Percentiles rank a stretch among this genome's conserved stretches.
Conservation (phyloP, 2,113 vertebrate species). For the Piprites chloris region DNA sequence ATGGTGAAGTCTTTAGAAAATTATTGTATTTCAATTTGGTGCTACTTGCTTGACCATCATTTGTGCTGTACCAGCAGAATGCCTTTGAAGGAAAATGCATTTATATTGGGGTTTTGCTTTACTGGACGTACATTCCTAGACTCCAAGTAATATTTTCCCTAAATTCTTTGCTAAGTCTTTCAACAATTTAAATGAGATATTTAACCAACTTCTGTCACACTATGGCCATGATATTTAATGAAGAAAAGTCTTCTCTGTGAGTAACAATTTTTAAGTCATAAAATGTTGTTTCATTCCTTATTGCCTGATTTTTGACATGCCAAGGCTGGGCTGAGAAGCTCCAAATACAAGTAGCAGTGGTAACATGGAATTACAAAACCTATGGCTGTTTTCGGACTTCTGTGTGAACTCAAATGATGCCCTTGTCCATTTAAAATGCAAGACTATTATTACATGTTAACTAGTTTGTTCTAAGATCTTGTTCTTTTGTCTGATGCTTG, state of each 20-base stretch:
- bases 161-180: background rate
- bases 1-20: background rate
- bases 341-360: background rate
- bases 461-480: background rate
- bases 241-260: background rate
- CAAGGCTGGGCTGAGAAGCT: background rate
- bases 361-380: background rate
- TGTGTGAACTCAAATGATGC: background rate
- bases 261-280: background rate
- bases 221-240: background rate
- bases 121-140: background rate
- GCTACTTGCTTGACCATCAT: background rate
- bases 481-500: background rate
- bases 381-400: background rate
- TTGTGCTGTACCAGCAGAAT: background rate
- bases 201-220: background rate
- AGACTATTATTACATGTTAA: background rate
- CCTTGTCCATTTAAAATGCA: background rate
- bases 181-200: background rate
- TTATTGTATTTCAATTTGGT: background rate
- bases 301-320: background rate
- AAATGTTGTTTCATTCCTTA: background rate
- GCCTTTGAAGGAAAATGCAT: background rate
- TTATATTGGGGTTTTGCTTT: background rate
- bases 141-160: background rate